A percentile compares a stretch with the other conserved stretches of the same genome.
These are phyloP conservation scores for Bettongia penicillata DNA, from an alignment of 2,113 vertebrate genomes.

Conservation along the genomic window DNA sequence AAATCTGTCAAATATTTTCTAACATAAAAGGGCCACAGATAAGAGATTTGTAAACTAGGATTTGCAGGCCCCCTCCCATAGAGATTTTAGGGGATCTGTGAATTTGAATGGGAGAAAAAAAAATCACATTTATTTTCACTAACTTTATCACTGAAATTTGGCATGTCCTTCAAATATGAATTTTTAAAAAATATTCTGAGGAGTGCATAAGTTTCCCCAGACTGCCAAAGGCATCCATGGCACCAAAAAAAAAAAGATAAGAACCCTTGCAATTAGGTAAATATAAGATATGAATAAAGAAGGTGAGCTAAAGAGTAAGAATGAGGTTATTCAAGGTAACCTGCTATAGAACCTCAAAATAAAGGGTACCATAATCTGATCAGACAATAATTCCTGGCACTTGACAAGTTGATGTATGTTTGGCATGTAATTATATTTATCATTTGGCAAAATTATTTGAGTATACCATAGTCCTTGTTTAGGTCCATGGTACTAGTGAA, in stretches of 20 bases:
- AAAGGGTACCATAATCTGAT: not conserved
- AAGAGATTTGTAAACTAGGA: not conserved
- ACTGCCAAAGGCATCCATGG: not conserved
- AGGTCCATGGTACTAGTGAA: not conserved
- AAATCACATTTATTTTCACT: not conserved
- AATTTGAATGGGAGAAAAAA: not conserved
- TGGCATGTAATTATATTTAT: slow-evolving; percentile 23
- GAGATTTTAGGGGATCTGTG: not conserved
- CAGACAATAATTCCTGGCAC: not conserved
- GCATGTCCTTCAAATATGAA: not conserved
- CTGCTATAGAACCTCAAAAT: not conserved
- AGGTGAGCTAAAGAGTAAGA: not conserved
- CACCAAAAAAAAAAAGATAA: not conserved
- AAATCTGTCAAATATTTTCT: not conserved
- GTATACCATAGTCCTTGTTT: slow-evolving; percentile 25
- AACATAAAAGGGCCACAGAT: not conserved
- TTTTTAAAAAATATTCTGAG: not conserved
- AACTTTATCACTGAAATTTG: not conserved
- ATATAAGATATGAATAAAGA: not conserved
- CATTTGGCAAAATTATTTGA: not conserved
- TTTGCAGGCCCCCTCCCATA: not conserved
- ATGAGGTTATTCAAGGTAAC: not conserved
- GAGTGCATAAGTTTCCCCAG: not conserved
- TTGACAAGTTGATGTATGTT: slow-evolving; percentile 22
- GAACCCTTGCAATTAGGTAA: not conserved